Evolutionary conservation across 2,797 vertebrate species (phyloP).

Genomic region (Microctenopoma stevenorrisi): DNA sequence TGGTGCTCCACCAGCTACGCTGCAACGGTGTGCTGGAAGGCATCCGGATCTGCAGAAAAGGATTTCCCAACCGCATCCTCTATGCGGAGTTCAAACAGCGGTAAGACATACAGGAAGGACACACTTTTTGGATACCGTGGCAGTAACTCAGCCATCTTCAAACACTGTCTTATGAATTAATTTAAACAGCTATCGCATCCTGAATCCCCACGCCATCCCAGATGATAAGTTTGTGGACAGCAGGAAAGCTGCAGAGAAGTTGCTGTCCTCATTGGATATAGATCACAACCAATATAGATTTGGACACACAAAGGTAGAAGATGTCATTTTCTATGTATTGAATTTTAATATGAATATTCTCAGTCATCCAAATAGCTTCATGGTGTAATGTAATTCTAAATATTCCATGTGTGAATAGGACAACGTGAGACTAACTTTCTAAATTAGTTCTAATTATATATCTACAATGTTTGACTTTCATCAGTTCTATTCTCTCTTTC

Average conservation of each 20-base stretch:
- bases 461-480: neutral
- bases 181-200: constrained; percentile 88
- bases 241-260: constrained; percentile 93
- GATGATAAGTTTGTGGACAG: constrained; percentile 94
- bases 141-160: neutral
- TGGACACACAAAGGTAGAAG: constrained; percentile 91
- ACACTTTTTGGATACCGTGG: neutral
- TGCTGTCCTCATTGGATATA: constrained; percentile 89
- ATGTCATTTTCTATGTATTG: neutral
- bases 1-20: constrained; percentile 93
- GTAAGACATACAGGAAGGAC: constrained; percentile 67
- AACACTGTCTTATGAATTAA: neutral
- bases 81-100: constrained; percentile 93
- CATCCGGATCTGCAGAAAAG: constrained; percentile 95
- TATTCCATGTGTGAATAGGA: no score
- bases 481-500: neutral
- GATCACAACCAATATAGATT: constrained; percentile 92
- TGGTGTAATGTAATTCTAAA: no score
- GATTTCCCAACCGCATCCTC: constrained; percentile 92
- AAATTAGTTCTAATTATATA: neutral
- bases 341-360: no score
- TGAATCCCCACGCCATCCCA: constrained; percentile 92
- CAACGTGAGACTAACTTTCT: neutral
- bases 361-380: no score
- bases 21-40: constrained; percentile 94